Evolutionary conservation across 2,888 invertebrate genomes (phyloP), one percentile per base, ranked within the genome.

Genomic region (Cistogaster globosa): DNA sequence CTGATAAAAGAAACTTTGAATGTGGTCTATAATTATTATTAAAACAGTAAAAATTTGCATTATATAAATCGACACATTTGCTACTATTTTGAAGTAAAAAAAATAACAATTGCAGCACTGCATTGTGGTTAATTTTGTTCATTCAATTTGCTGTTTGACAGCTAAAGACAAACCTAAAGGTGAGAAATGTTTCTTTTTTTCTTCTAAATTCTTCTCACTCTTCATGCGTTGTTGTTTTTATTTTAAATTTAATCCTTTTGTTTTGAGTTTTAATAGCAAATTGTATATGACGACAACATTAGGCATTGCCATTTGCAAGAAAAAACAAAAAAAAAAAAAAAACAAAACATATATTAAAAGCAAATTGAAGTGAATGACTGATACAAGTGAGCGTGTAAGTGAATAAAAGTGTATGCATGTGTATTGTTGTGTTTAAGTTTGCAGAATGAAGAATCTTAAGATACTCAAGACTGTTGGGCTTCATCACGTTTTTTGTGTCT

Each of bases 401-500:
- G 76, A 42, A 42, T 42, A 12, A 42, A 12, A 2, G 42, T 42
- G 42, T 42, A 12, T 42, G 12, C 12, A 63, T 55, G 42, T 55
- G 55, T 26, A 9, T 22, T 63, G 53, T 55, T 26, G 16, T 18
- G 22, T 65, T 45, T 75, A 58, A 45, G 22, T 55, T 22, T 8
- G 20, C 9, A 12, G 14, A 12, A 32, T 77, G 18, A 57, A 79
- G 63, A 65, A 72, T 79, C 48, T 79, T 45, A 68, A 74, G 74
- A 62, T 38, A 38, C 42, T 62, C 62, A 65, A 62, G 62, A 57
- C 57, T 80, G 55, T 65, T 58, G 65, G 74, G 51, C 71, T 81
- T 79, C 51, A 82, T 18, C 85, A 85, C 85, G 85, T 85, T 85
- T 72, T 63, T 62, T 77, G 60, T 77, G 72, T 58, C 68, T 84